Conservation (phyloP, 1,140 invertebrate species). For the Drosophila setifemur region DNA sequence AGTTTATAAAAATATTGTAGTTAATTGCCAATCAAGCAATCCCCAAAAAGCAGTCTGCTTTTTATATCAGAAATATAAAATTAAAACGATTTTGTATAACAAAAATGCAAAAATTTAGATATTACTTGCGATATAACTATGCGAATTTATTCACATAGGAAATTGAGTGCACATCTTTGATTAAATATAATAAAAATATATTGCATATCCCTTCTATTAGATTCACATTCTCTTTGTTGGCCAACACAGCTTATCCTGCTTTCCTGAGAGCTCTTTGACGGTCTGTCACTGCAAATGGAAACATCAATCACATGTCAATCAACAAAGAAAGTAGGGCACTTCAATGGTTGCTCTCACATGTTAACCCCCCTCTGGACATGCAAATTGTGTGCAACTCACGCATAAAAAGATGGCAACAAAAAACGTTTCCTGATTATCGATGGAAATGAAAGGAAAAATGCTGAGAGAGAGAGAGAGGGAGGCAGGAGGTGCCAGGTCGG, state of each 20-base stretch:
- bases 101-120: too few relatives aligned
- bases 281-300: constrained; percentile 68
- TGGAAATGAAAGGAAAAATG: constrained; percentile 1
- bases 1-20: too few relatives aligned
- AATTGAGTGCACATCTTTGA: too few relatives aligned
- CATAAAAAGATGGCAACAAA: constrained; percentile 55
- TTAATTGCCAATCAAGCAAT: too few relatives aligned
- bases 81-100: too few relatives aligned
- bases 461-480: neutral
- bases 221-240: neutral
- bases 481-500: constrained; percentile 41
- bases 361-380: constrained; percentile 60
- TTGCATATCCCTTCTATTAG: neutral
- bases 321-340: constrained; percentile 70
- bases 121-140: too few relatives aligned
- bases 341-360: constrained; percentile 52
- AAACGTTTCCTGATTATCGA: constrained; percentile 29
- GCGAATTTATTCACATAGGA: too few relatives aligned
- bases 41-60: too few relatives aligned
- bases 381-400: constrained; percentile 68
- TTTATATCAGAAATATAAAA: too few relatives aligned
- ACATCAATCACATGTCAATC: constrained; percentile 80
- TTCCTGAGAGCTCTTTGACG: constrained; percentile 15
- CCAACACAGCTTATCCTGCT: neutral
- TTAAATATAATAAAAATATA: neutral